Base-by-base conservation (phyloP, 2,888 invertebrate species). In the Toxonevra muliebris region DNA sequence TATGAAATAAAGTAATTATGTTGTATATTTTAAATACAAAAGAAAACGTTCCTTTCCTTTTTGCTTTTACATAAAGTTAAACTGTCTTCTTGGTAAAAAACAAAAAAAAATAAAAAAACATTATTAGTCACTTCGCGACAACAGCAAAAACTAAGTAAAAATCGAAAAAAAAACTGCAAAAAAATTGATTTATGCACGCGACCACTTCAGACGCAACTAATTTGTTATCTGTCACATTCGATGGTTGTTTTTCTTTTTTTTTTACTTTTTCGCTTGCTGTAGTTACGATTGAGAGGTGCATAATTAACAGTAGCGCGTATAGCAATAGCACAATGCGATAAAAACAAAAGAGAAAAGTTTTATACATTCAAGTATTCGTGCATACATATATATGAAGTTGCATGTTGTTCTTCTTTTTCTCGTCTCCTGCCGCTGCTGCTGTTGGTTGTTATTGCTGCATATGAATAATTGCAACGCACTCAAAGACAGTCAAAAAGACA, bases 401-500 rank as follows among this genome's bases (percentile, higher is more conserved):
- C 62, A 57, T 64, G 55, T 64, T 57, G 55, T 42, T 58, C 50
- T 55, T 30, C 30, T 30, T 30, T 30, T 7, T 30, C 30, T 30
- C 30, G 7, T 7, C 30, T 30, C 30, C 30, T 4, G 7, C 30
- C 7, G 30, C 20, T 45, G 42, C 12, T 43, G 19, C 4, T 20
- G 13, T 40, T 41, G 10, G 19, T 48, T 40, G 42, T n/a, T 30
- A 30, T 11, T 48, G 58, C 50, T 65, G 65, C 65, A 59, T 66
- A 63, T 70, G 68, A 73, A 70, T 73, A 70, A 71, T 70, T 68
- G 67, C 72, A 52, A 61, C 61, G 70, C 69, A 69, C 64, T 69
- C 67, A 72, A 61, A 53, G 73, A 71, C 71, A 61, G 71, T 58
- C 65, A 71, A 68, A 71, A 67, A 64, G 72, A 73, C 73, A 73